Percentiles rank a stretch among this genome's conserved stretches.
These are phyloP conservation scores for Phyto melanocephala DNA, from an alignment of 2,888 invertebrate species.

Conservation along the genomic window DNA sequence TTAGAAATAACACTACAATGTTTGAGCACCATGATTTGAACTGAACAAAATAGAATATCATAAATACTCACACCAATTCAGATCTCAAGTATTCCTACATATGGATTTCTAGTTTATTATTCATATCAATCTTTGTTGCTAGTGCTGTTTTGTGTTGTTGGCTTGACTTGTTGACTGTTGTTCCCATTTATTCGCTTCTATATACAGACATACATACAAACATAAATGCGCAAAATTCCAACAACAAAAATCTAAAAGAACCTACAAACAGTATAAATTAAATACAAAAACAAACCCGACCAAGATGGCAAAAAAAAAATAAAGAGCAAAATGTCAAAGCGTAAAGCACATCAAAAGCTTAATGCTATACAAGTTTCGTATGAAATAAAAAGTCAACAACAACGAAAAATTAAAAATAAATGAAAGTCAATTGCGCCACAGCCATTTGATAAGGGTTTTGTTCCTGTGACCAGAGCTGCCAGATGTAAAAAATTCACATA, in stretches of 20 bases:
- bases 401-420: background rate
- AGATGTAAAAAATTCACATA: too few species aligned
- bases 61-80: background rate
- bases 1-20: background rate
- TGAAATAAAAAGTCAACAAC: background rate
- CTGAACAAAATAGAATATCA: background rate
- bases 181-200: slow-evolving; percentile 57
- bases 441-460: slow-evolving; percentile 63
- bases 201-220: too few species aligned
- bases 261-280: background rate
- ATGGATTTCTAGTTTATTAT: background rate
- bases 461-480: too few species aligned
- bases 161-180: slow-evolving; percentile 65
- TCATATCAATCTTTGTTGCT: background rate
- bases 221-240: slow-evolving; percentile 47
- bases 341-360: slow-evolving; percentile 38
- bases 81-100: slow-evolving; percentile 23
- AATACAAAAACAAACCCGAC: background rate
- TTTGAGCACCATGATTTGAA: background rate
- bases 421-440: slow-evolving; percentile 55
- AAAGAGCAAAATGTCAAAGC: slow-evolving; percentile 58
- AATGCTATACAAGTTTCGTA: slow-evolving; percentile 8
- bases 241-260: slow-evolving; percentile 18
- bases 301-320: background rate
- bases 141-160: slow-evolving; percentile 20